Percentiles rank a stretch among this genome's conserved stretches.
These are phyloP conservation scores for Corella eumyota DNA, from an alignment of 23 tunicate species.

Conservation along the genomic window DNA sequence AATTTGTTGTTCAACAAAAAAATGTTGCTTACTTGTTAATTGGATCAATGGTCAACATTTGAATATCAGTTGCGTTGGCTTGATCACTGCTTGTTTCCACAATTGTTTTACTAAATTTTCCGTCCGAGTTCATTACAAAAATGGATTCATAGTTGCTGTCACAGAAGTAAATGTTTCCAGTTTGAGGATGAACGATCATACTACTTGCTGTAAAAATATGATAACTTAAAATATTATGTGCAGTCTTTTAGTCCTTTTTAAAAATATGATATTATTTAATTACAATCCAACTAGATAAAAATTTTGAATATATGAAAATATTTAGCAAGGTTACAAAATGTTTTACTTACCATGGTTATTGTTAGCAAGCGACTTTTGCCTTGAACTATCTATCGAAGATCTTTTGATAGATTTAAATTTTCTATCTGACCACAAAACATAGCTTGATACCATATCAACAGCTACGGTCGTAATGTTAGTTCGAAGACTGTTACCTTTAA, in stretches of 20 bases:
- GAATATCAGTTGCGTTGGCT: conserved; percentile 15
- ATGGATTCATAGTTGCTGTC: conserved; percentile 38
- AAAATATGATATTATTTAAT: too few relatives aligned
- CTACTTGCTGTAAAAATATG: conserved; percentile 26
- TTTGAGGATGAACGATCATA: conserved; percentile 55
- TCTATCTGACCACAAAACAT: conserved; percentile 38
- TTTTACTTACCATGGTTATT: conserved; percentile 10
- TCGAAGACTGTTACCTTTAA: too few relatives aligned
- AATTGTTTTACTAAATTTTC: conserved; percentile 20
- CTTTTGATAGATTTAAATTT: conserved; percentile 14
- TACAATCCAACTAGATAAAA: too few relatives aligned
- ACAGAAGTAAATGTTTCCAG: conserved; percentile 37
- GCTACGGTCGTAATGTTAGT: conserved; percentile 15
- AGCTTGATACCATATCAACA: conserved; percentile 7
- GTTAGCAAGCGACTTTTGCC: not conserved
- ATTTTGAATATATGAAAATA: too few relatives aligned
- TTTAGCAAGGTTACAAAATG: not conserved
- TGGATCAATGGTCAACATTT: conserved; percentile 30
- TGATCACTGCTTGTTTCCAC: conserved; percentile 9
- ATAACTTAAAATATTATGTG: too few relatives aligned
- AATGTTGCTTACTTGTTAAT: conserved; percentile 53
- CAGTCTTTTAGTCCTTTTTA: too few relatives aligned
- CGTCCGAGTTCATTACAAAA: conserved; percentile 23
- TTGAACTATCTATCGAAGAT: conserved; percentile 22
- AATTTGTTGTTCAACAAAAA: not conserved